These are phyloP conservation scores for Ctena decussata DNA, from an alignment of 2,888 invertebrate species.

Conservation along the genomic window DNA sequence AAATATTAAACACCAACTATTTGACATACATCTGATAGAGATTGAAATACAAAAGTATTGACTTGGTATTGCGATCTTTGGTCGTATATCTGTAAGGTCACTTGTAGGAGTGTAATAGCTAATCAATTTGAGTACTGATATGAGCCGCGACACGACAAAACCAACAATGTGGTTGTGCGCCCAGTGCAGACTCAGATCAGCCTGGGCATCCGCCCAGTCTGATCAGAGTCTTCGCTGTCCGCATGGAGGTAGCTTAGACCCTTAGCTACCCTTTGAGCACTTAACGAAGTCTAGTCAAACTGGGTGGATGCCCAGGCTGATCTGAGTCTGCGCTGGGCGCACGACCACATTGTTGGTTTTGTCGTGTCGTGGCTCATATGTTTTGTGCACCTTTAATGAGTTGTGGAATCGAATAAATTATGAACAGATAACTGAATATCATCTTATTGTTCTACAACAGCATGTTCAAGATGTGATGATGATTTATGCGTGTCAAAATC, in stretches of 20 bases:
- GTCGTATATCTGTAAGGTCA: background rate
- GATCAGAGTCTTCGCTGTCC: too few species aligned
- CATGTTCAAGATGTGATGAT: background rate
- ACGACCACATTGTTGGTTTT: too few species aligned
- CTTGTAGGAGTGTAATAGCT: background rate
- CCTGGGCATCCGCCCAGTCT: too few species aligned
- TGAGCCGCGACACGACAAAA: too few species aligned
- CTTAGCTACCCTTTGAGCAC: too few species aligned
- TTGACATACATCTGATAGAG: conserved; percentile 1
- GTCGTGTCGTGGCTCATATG: too few species aligned
- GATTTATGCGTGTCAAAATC: conserved; percentile 6
- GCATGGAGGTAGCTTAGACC: too few species aligned
- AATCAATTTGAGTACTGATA: background rate
- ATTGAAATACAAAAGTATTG: background rate
- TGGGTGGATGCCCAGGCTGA: too few species aligned
- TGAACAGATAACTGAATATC: background rate
- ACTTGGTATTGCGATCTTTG: background rate
- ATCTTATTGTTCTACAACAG: background rate
- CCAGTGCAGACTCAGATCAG: too few species aligned
- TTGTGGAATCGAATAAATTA: background rate
- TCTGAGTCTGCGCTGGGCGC: too few species aligned
- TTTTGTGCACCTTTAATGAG: conserved; percentile 1
- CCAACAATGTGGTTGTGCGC: too few species aligned
- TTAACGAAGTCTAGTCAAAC: too few species aligned
- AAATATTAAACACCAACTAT: conserved; percentile 4